phyloP scores from a whole-genome alignment of 2,888 invertebrate genomes.

The Drosophila putrida region DNA sequence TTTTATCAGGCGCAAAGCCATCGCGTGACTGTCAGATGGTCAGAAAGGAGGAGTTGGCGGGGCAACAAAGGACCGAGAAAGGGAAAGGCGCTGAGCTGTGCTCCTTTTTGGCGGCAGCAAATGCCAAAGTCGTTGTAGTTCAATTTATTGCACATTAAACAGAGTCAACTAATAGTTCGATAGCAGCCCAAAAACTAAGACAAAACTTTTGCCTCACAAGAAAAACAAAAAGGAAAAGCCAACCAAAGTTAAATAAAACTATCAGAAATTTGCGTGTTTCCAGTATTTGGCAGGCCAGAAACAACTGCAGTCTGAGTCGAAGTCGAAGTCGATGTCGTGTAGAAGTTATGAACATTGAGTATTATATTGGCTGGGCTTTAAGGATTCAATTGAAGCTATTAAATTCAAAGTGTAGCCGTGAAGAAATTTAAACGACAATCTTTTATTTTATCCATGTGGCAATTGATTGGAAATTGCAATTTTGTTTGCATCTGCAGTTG shows the following conservation, averaged over 20 bases:
- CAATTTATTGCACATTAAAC: slow-evolving; percentile 75
- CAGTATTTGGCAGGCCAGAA: slow-evolving; percentile 9
- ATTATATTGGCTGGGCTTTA: slow-evolving; percentile 11
- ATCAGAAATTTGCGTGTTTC: slow-evolving; percentile 59
- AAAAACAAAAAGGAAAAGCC: slow-evolving; percentile 27
- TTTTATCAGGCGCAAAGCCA: slow-evolving; percentile 61
- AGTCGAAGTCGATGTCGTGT: not conserved
- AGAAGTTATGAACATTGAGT: slow-evolving; percentile 15
- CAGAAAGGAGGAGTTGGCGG: not conserved
- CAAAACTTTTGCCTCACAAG: slow-evolving; percentile 41
- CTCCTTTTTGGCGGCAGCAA: slow-evolving; percentile 35
- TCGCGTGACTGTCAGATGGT: slow-evolving; percentile 65
- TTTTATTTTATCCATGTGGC: no score
- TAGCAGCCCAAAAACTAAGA: slow-evolving; percentile 24
- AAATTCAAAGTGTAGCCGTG: not conserved
- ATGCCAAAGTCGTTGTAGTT: slow-evolving; percentile 48
- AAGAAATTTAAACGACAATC: not conserved
- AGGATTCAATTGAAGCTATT: not conserved
- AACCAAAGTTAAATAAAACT: slow-evolving; percentile 37
- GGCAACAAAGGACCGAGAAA: not conserved
- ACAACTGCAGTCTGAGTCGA: not conserved
- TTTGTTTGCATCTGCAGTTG: no score
- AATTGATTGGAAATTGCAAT: no score
- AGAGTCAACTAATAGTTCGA: slow-evolving; percentile 68
- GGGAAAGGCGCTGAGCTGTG: slow-evolving; percentile 2